Percentiles rank a stretch among this genome's conserved stretches.
Evolutionary conservation across 2,113 vertebrate genomes (phyloP).

Genomic region (Probosciger aterrimus): DNA sequence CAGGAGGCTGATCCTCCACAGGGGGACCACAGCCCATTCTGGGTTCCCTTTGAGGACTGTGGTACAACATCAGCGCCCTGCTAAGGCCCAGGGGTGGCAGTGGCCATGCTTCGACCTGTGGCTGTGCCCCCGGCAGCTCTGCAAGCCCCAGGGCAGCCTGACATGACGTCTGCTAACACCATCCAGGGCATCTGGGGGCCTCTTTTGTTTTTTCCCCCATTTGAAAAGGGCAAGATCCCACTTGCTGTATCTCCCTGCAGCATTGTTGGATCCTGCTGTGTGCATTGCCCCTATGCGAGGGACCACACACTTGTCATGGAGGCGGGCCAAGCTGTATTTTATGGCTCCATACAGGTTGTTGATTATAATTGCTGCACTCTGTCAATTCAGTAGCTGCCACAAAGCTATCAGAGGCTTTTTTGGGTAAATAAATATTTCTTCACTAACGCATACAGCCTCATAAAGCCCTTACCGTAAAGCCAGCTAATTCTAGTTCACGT

Average conservation of each 20-base stretch:
- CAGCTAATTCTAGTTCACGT: not conserved
- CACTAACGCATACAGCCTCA: not conserved
- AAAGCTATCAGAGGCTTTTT: conserved; percentile 51
- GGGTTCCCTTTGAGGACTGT: not conserved
- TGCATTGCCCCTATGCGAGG: fast-evolving
- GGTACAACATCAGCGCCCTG: fast-evolving
- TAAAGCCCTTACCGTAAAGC: not conserved
- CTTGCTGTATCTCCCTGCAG: not conserved
- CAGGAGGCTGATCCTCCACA: not conserved
- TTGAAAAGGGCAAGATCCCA: not conserved
- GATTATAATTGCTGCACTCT: conserved; percentile 41
- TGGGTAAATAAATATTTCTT: conserved; percentile 53
- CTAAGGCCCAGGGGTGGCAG: not conserved
- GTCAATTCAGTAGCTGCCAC: conserved; percentile 6
- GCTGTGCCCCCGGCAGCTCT: fast-evolving
- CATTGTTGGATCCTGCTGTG: fast-evolving
- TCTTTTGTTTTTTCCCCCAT: fast-evolving
- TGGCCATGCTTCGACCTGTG: fast-evolving
- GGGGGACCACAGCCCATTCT: fast-evolving
- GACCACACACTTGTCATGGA: fast-evolving
- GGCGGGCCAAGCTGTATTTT: fast-evolving
- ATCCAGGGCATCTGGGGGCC: not conserved
- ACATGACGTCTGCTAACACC: fast-evolving
- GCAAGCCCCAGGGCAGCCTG: not conserved
- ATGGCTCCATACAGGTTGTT: not conserved